Evolutionary conservation across 2,888 invertebrate genomes (phyloP).

Genomic region (Cantharis flavilabris): DNA sequence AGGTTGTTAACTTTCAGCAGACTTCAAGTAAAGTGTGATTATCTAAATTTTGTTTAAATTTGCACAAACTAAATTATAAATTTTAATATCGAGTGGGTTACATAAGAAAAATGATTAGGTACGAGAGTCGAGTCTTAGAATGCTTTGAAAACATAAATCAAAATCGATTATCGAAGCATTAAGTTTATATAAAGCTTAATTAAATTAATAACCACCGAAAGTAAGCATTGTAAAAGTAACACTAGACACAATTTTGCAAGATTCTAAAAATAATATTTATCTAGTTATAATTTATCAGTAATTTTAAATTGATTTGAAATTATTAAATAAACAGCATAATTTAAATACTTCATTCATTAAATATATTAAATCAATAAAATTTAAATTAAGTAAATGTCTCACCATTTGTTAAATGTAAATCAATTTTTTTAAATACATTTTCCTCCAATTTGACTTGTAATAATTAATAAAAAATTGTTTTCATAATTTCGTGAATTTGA

Average conservation of each 20-base stretch:
- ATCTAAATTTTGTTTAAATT: background rate
- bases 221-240: background rate
- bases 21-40: background rate
- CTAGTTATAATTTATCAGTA: background rate
- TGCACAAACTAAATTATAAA: background rate
- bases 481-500: background rate
- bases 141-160: background rate
- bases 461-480: background rate
- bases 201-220: background rate
- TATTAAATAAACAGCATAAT: background rate
- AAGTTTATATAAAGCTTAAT: background rate
- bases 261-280: background rate
- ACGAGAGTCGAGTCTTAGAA: background rate
- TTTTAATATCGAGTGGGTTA: background rate
- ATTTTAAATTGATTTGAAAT: background rate
- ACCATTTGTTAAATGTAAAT: background rate
- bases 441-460: background rate
- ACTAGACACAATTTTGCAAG: background rate
- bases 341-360: background rate
- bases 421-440: background rate
- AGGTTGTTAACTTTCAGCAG: background rate
- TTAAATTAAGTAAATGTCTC: background rate
- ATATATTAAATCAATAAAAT: background rate
- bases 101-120: background rate
- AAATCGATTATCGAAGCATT: background rate